Percentiles rank a stretch among this genome's conserved stretches.
phyloP scores from a whole-genome alignment of 2,888 invertebrate species.

The Heliconius erato region DNA sequence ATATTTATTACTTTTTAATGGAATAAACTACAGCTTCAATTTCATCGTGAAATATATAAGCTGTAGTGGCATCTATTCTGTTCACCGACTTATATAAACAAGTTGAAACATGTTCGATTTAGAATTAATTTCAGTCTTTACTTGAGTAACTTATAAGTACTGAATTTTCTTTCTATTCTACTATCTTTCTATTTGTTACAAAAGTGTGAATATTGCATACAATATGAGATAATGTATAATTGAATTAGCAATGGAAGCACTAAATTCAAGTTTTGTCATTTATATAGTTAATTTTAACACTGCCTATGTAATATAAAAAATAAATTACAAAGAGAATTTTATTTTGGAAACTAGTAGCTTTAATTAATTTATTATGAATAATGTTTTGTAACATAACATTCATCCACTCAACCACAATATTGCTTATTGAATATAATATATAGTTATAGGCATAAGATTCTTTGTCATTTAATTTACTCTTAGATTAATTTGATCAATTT shows the following conservation, averaged over 20 bases:
- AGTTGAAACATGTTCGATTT: slow-evolving; percentile 31
- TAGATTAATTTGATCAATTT: slow-evolving; percentile 47
- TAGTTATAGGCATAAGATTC: slow-evolving; percentile 34
- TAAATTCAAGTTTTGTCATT: slow-evolving; percentile 20
- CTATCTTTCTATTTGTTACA: slow-evolving; percentile 28
- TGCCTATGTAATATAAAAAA: slow-evolving; percentile 2
- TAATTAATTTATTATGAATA: background rate
- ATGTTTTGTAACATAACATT: slow-evolving; percentile 22
- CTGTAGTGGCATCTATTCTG: background rate
- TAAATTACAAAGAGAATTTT: slow-evolving; percentile 1
- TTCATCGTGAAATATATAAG: slow-evolving; percentile 2
- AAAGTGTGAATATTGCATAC: slow-evolving; percentile 23
- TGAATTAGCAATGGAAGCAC: slow-evolving; percentile 39
- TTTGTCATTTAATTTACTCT: slow-evolving; percentile 27
- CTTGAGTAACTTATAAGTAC: slow-evolving; percentile 40
- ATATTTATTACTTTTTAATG: slow-evolving; percentile 5
- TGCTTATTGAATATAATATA: slow-evolving; percentile 33
- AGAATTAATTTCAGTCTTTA: slow-evolving; percentile 41
- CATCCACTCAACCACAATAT: slow-evolving; percentile 25
- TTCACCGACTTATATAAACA: slow-evolving; percentile 5
- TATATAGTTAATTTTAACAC: slow-evolving; percentile 17
- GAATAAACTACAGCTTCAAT: slow-evolving; percentile 2
- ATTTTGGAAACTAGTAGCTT: background rate
- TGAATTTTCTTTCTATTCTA: slow-evolving; percentile 7
- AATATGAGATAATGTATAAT: slow-evolving; percentile 15